A percentile compares a stretch with the other conserved stretches of the same genome.
phyloP scores from a whole-genome alignment of 1,140 invertebrate species.

The Diprion similis region DNA sequence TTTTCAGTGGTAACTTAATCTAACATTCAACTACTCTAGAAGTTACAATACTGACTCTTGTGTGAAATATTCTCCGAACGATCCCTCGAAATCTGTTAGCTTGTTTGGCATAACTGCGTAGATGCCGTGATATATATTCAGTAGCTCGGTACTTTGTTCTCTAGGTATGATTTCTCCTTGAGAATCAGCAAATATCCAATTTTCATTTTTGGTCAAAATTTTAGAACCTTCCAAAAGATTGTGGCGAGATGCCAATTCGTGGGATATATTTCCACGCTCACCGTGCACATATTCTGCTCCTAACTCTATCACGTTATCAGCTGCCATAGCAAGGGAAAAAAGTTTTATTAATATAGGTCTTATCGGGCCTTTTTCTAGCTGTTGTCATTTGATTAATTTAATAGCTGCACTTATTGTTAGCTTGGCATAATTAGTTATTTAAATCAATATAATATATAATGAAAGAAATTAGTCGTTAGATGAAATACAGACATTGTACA shows the following conservation, averaged over 20 bases:
- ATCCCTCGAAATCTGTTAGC: slow-evolving; percentile 23
- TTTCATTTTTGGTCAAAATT: slow-evolving; percentile 24
- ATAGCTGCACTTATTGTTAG: too few relatives aligned
- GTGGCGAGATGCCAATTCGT: slow-evolving; percentile 33
- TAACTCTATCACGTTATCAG: slow-evolving; percentile 49
- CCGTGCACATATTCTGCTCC: slow-evolving; percentile 65
- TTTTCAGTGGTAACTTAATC: slow-evolving; percentile 21
- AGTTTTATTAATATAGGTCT: not conserved
- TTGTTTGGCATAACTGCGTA: not conserved
- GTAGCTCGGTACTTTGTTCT: slow-evolving; percentile 21
- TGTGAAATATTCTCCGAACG: slow-evolving; percentile 26
- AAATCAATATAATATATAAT: not conserved
- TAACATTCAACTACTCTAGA: not conserved
- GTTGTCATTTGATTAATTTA: not conserved
- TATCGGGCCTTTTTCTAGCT: not conserved
- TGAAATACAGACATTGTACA: not conserved
- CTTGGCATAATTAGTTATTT: not conserved
- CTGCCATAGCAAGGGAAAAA: slow-evolving; percentile 24
- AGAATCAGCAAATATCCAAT: slow-evolving; percentile 25
- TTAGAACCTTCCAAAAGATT: slow-evolving; percentile 25
- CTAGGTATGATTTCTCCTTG: slow-evolving; percentile 30
- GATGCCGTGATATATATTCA: slow-evolving; percentile 19
- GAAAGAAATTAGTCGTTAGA: too few relatives aligned
- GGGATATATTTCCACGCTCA: slow-evolving; percentile 44
- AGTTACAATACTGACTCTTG: slow-evolving; percentile 11